Percentiles rank a stretch among this genome's conserved stretches.
Conservation (phyloP, 2,888 invertebrate genomes). For the Tortricodes alternella region DNA sequence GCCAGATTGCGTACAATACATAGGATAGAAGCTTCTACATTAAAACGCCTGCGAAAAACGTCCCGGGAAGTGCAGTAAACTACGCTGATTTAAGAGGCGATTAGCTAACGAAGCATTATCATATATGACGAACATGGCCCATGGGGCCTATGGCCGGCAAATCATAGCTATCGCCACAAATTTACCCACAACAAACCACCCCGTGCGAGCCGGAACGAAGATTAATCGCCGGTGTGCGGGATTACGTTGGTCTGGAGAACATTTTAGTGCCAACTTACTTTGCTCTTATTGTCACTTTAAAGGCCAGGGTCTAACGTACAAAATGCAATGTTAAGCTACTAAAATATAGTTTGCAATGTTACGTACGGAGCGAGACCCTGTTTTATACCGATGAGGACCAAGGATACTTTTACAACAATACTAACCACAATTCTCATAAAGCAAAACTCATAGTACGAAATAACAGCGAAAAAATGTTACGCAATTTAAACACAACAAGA, state of each 20-base stretch:
- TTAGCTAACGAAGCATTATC: constrained; percentile 74
- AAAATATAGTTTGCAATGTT: constrained; percentile 33
- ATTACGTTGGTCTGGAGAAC: constrained; percentile 37
- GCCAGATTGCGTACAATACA: constrained; percentile 16
- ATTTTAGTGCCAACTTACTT: constrained; percentile 30
- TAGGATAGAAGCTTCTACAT: background rate
- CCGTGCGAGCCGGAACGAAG: constrained; percentile 63
- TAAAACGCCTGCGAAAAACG: constrained; percentile 10
- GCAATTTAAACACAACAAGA: constrained; percentile 32
- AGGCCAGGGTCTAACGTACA: constrained; percentile 47
- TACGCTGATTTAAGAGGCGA: constrained; percentile 63
- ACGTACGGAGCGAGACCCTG: constrained; percentile 41
- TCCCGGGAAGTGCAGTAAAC: constrained; percentile 41
- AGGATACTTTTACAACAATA: background rate
- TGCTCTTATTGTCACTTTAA: constrained; percentile 20
- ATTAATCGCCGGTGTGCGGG: constrained; percentile 45
- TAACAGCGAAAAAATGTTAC: constrained; percentile 33
- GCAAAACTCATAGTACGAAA: constrained; percentile 29
- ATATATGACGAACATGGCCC: constrained; percentile 71
- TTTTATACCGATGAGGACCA: background rate
- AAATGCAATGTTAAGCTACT: background rate
- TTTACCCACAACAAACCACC: constrained; percentile 74
- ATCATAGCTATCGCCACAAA: constrained; percentile 73
- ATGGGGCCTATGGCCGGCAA: constrained; percentile 65
- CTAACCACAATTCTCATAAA: background rate